A percentile compares a stretch with the other conserved stretches of the same genome.
These are phyloP conservation scores for Punctoribates punctum DNA, from an alignment of 2,888 invertebrate species.

Conservation along the genomic window DNA sequence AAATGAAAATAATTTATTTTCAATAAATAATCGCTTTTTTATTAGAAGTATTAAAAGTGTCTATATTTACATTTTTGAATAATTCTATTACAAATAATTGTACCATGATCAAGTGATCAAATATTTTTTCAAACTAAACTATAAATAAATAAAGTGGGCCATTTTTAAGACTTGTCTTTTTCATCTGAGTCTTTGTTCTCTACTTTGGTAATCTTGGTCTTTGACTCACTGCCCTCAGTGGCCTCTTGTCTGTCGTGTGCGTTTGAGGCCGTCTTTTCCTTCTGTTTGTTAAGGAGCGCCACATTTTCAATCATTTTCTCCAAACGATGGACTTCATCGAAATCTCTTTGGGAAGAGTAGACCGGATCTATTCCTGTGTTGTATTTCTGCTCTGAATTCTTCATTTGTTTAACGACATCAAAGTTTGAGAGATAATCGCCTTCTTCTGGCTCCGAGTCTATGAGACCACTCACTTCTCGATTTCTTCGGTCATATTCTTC, in stretches of 20 bases:
- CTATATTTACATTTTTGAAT: too few relatives aligned
- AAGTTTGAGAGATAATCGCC: conserved; percentile 15
- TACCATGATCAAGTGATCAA: too few relatives aligned
- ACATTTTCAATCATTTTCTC: conserved; percentile 33
- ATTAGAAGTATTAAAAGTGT: too few relatives aligned
- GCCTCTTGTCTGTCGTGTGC: not conserved
- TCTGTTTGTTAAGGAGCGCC: conserved; percentile 15
- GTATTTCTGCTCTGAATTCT: conserved; percentile 7
- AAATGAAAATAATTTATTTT: too few relatives aligned
- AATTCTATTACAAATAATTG: too few relatives aligned
- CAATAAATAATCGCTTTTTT: too few relatives aligned
- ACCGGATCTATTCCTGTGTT: conserved; percentile 10
- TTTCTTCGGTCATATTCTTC: not conserved
- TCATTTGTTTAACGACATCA: conserved; percentile 25
- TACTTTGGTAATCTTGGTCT: not conserved
- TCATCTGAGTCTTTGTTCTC: not conserved
- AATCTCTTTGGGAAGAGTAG: conserved; percentile 18
- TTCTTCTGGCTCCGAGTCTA: not conserved
- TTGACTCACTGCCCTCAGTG: not conserved
- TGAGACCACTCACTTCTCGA: not conserved
- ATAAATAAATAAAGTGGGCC: not conserved
- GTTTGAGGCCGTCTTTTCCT: conserved; percentile 2
- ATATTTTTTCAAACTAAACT: too few relatives aligned
- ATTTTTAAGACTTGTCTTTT: not conserved
- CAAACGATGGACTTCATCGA: conserved; percentile 16